Evolutionary conservation across 2,888 invertebrate genomes (phyloP), one percentile per base, ranked within the genome.

Genomic region (Epistrophe grossulariae): DNA sequence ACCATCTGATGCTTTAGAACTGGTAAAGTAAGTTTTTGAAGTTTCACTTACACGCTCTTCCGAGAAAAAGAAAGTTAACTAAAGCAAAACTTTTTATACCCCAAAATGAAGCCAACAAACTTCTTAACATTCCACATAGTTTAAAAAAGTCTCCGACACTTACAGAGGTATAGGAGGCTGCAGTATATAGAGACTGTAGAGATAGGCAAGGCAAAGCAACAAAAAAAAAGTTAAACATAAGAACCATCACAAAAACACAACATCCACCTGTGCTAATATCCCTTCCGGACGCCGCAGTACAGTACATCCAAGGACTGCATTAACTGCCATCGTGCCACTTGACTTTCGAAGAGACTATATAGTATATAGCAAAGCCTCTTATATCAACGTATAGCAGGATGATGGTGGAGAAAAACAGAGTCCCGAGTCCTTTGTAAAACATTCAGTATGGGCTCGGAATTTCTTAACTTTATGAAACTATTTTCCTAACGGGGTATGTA

Each of bases 201-300:
- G 45, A 66, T 35, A 13, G 19, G 19, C n/a, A 59, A n/a, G 48
- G 64, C 43, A 64, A 13, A 55, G 31, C 15, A 35, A 4, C 9
- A 13, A 31, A 6, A 38, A 55, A 50, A 38, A 48, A 43, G 13
- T 40, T 45, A 64, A 57, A 70, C 9, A 70, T 38, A 70, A 57
- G 60, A 64, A 70, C 31, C 62, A 59, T 62, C 73, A 70, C 38
- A 64, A 85, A 78, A 78, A 85, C 62, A 81, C 79, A 72, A 76
- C 66, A 74, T 85, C 71, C 83, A 87, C 87, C 83, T 87, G 83
- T 79, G 87, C 83, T 87, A 83, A 79, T 83, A 87, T 87, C 79
- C 87, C 66, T 71, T 82, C 87, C 70, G 87, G 87, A 83, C 52
- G 31, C 19, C 52, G 24, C 4, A 55, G 83, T 83, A 79, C 4